These are phyloP conservation scores for Cetoscarus ocellatus DNA, from an alignment of 2,797 vertebrate species.

Conservation along the genomic window DNA sequence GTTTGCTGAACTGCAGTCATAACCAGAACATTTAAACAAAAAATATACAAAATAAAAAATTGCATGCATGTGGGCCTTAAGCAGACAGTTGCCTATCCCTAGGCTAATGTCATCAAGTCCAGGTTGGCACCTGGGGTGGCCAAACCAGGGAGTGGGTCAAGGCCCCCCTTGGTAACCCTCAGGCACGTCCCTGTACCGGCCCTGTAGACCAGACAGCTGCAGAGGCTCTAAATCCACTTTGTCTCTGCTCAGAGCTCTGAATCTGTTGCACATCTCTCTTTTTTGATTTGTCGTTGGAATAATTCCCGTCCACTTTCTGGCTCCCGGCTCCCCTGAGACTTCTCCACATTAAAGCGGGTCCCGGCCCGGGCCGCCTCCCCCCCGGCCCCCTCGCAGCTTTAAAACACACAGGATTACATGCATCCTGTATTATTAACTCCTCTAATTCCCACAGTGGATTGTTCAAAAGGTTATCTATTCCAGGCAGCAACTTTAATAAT, in stretches of 20 bases:
- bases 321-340: conserved; percentile 10
- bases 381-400: conserved; percentile 30
- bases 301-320: conserved; percentile 20
- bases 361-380: conserved; percentile 34
- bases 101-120: no score
- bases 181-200: no score
- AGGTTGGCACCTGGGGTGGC: no score
- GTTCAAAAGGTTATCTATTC: conserved; percentile 78
- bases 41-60: no score
- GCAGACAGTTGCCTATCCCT: no score
- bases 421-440: conserved; percentile 69
- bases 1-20: no score
- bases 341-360: conserved; percentile 48
- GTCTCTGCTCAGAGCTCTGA: neutral
- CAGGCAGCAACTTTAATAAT: conserved; percentile 73
- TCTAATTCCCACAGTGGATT: conserved; percentile 58
- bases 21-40: no score
- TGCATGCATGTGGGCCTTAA: no score
- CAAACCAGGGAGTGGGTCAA: no score
- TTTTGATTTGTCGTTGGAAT: conserved; percentile 22
- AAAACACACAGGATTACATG: conserved; percentile 41
- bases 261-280: conserved; percentile 11
- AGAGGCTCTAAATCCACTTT: no score
- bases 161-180: no score
- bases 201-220: no score